phyloP scores from a whole-genome alignment of 2,113 vertebrate species.

The Sinocyclocheilus rhinocerous region DNA sequence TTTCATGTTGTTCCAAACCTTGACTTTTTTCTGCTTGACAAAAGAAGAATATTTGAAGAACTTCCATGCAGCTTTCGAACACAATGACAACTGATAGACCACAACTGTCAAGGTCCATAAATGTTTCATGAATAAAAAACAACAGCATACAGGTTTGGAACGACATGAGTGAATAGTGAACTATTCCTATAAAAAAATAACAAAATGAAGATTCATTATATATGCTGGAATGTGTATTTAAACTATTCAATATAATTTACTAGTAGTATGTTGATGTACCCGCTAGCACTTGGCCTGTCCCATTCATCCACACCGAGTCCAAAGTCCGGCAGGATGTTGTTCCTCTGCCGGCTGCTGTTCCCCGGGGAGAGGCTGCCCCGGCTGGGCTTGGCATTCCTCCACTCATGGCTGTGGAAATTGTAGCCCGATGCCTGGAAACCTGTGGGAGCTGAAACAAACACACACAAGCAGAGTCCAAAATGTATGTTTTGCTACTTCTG shows the following conservation, averaged over 20 bases:
- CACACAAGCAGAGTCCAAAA: slow-evolving; percentile 4
- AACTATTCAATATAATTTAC: neutral
- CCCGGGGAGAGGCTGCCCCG: slow-evolving; percentile 83
- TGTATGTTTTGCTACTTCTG: neutral
- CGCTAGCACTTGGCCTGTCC: slow-evolving; percentile 85
- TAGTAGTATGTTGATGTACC: slow-evolving; percentile 73
- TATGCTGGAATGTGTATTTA: neutral
- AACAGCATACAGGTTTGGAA: neutral
- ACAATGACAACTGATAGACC: neutral
- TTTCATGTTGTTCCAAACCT: neutral
- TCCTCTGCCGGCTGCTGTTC: slow-evolving; percentile 75
- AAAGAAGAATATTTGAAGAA: neutral
- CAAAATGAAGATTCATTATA: neutral
- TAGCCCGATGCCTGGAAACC: slow-evolving; percentile 88
- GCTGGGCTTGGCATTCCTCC: slow-evolving; percentile 86
- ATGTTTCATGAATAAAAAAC: neutral
- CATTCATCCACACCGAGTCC: slow-evolving; percentile 90
- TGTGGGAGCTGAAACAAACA: slow-evolving; percentile 71
- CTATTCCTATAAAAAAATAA: neutral
- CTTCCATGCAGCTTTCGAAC: neutral
- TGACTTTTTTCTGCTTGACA: neutral
- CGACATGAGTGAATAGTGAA: neutral
- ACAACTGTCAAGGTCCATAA: neutral
- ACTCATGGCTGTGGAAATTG: slow-evolving; percentile 88
- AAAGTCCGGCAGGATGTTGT: slow-evolving; percentile 84